phyloP scores from a whole-genome alignment of 2,888 invertebrate species.

The Lumbricus terrestris region DNA sequence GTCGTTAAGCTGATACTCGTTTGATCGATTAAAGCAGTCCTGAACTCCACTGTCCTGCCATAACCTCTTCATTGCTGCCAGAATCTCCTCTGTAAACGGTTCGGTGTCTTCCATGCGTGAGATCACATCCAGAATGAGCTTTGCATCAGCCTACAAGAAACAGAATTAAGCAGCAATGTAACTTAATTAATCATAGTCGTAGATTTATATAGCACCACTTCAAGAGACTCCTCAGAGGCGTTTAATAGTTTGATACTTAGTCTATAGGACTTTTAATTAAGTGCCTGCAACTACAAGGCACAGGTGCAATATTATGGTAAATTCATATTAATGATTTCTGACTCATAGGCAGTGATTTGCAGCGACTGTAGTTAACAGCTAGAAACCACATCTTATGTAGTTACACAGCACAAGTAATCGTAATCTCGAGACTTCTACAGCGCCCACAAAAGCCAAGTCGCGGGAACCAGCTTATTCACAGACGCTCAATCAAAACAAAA shows the following conservation, averaged over 20 bases:
- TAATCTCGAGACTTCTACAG: too few relatives aligned
- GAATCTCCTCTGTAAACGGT: constrained; percentile 96
- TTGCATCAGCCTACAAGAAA: constrained; percentile 72
- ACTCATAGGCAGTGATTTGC: not conserved
- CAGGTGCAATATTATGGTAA: not conserved
- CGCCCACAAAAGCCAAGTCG: too few relatives aligned
- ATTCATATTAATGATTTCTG: not conserved
- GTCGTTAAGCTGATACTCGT: constrained; percentile 78
- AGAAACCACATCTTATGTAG: too few relatives aligned
- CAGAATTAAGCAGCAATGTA: not conserved
- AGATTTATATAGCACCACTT: too few relatives aligned
- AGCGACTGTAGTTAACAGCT: too few relatives aligned
- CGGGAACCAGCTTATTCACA: too few relatives aligned
- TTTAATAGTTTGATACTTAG: not conserved
- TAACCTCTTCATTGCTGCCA: constrained; percentile 96
- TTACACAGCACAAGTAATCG: too few relatives aligned
- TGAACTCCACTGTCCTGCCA: constrained; percentile 97
- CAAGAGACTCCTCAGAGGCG: too few relatives aligned
- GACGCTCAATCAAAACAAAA: too few relatives aligned
- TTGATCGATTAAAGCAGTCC: constrained; percentile 96
- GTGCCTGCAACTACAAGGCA: not conserved
- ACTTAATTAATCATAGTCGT: not conserved
- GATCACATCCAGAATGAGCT: constrained; percentile 99
- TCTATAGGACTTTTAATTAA: not conserved
- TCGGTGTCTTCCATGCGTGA: constrained; percentile 99